A percentile compares a stretch with the other conserved stretches of the same genome.
These are phyloP conservation scores for Drosophila rubida DNA, from an alignment of 2,888 invertebrate species.

Conservation along the genomic window DNA sequence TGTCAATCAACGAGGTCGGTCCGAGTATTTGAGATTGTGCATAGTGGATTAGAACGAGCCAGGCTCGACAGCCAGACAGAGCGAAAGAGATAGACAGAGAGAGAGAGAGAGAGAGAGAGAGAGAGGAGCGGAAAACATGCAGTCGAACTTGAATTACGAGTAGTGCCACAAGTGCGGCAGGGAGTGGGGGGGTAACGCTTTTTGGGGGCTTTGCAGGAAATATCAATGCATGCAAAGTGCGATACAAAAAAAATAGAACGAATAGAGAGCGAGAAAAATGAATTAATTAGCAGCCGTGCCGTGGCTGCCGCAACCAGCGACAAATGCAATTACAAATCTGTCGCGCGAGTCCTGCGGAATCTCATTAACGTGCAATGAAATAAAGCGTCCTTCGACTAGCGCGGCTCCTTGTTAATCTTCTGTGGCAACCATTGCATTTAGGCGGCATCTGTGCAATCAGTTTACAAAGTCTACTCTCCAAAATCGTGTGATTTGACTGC, in stretches of 20 bases:
- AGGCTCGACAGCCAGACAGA: not conserved
- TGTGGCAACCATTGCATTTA: no score
- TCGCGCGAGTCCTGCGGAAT: not conserved
- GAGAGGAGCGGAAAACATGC: conserved; percentile 28
- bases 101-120: not conserved
- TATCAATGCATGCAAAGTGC: conserved; percentile 24
- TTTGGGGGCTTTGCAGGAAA: conserved; percentile 7
- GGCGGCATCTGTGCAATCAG: not conserved
- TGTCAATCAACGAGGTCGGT: conserved; percentile 15
- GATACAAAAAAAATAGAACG: not conserved
- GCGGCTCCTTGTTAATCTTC: no score
- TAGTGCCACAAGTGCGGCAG: conserved; percentile 18
- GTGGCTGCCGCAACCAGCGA: not conserved
- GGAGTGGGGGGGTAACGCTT: not conserved
- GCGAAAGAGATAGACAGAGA: not conserved
- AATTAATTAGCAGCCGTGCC: conserved; percentile 37
- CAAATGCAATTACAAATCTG: conserved; percentile 10
- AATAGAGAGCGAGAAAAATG: not conserved
- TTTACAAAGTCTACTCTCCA: no score
- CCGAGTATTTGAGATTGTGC: conserved; percentile 8
- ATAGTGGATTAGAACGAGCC: not conserved
- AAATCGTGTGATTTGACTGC: no score
- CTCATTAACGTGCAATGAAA: no score
- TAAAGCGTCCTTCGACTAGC: not conserved
- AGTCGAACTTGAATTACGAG: conserved; percentile 24